Conservation (phyloP, 2,113 vertebrate genomes). For the Cyanoliseus patagonus region DNA sequence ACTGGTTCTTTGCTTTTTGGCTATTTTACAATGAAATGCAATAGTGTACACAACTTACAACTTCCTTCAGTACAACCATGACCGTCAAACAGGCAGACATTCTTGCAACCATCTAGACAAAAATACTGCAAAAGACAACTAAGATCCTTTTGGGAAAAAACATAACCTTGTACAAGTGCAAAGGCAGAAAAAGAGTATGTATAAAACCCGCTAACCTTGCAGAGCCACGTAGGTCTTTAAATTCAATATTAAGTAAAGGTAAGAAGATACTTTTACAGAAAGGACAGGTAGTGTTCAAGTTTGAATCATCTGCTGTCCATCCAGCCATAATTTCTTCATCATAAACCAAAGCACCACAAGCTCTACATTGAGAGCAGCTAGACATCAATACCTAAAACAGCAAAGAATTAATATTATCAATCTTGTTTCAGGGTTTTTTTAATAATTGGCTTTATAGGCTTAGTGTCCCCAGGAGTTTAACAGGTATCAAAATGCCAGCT, state of each 20-base stretch:
- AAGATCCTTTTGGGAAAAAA: background rate
- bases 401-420: background rate
- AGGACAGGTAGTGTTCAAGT: constrained; percentile 94
- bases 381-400: constrained; percentile 92
- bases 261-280: constrained; percentile 93
- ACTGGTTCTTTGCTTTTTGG: background rate
- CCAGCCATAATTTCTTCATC: constrained; percentile 99
- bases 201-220: constrained; percentile 78
- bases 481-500: background rate
- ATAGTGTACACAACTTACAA: background rate
- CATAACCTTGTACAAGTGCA: background rate
- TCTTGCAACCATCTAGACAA: background rate
- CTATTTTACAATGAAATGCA: background rate
- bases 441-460: background rate
- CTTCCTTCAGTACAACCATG: background rate
- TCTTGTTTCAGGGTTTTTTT: background rate
- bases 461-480: background rate
- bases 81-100: accelerated
- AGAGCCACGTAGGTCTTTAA: constrained; percentile 89
- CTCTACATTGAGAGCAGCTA: constrained; percentile 93
- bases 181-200: background rate
- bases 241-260: constrained; percentile 92
- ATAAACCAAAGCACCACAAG: constrained; percentile 91
- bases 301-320: constrained; percentile 96
- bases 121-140: background rate